These are phyloP conservation scores for Elymnias hypermnestra DNA, from an alignment of 1,140 invertebrate species.

Conservation along the genomic window DNA sequence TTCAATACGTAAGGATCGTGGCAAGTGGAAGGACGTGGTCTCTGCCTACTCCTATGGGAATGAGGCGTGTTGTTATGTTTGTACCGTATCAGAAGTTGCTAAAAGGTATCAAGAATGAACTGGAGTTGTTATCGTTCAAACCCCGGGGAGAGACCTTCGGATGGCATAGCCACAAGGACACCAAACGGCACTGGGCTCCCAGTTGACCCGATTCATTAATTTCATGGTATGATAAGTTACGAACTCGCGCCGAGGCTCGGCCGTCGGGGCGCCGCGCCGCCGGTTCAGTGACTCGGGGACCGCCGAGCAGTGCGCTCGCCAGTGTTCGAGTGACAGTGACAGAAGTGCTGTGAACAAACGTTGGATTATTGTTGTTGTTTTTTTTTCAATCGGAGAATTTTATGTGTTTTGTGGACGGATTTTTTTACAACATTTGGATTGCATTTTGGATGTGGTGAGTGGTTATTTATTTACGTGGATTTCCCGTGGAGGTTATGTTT, in stretches of 20 bases:
- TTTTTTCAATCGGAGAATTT: conserved; percentile 28
- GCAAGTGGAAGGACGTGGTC: too few relatives aligned
- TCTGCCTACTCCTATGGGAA: too few relatives aligned
- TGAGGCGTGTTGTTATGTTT: too few relatives aligned
- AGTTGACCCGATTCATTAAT: conserved; percentile 58
- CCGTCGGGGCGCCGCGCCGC: conserved; percentile 1
- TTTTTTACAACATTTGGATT: conserved; percentile 61
- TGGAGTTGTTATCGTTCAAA: too few relatives aligned
- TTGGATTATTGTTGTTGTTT: conserved; percentile 40
- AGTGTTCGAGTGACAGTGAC: conserved; percentile 15
- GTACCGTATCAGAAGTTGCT: too few relatives aligned
- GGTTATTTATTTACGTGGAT: not conserved
- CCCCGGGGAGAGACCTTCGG: not conserved
- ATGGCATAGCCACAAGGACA: conserved; percentile 6
- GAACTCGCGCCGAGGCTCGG: conserved; percentile 30
- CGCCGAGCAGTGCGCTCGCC: conserved; percentile 32
- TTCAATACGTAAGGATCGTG: too few relatives aligned
- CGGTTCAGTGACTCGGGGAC: conserved; percentile 62
- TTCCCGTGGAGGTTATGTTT: conserved; percentile 9
- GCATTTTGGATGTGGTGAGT: conserved; percentile 67
- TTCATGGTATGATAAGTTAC: conserved; percentile 56
- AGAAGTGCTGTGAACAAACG: conserved; percentile 29
- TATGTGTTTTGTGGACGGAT: conserved; percentile 55
- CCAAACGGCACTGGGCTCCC: conserved; percentile 11
- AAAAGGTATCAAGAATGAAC: too few relatives aligned